Conservation (phyloP, 2,113 vertebrate genomes). For the Misgurnus anguillicaudatus region DNA sequence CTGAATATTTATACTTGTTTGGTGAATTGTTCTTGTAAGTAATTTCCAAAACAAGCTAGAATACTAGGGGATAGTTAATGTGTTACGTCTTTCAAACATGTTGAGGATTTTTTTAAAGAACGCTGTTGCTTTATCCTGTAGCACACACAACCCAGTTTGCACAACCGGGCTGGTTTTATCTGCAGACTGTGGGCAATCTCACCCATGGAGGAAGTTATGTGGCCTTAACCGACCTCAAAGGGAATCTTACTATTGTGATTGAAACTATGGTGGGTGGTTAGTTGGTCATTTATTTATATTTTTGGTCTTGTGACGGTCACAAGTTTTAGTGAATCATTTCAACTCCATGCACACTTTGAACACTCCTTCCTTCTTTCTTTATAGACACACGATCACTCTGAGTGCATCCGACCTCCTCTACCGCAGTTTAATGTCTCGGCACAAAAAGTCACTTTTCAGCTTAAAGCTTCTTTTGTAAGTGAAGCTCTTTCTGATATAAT, state of each 20-base stretch:
- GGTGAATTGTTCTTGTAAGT: too few species aligned
- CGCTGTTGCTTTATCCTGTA: constrained; percentile 56
- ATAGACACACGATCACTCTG: constrained; percentile 85
- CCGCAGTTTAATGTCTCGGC: constrained; percentile 75
- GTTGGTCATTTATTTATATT: constrained; percentile 1
- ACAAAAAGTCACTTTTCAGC: constrained; percentile 84
- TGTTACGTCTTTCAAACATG: too few species aligned
- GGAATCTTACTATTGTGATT: constrained; percentile 90
- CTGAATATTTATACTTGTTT: too few species aligned
- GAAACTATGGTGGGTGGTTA: constrained; percentile 90
- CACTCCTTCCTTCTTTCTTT: constrained; percentile 17
- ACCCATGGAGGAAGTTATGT: constrained; percentile 89
- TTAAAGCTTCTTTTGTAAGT: constrained; percentile 94
- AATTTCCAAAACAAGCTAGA: too few species aligned
- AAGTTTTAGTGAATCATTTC: neutral
- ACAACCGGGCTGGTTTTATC: constrained; percentile 91
- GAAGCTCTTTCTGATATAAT: neutral
- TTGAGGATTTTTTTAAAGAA: neutral
- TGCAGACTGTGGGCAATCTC: constrained; percentile 88
- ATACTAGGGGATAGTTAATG: too few species aligned
- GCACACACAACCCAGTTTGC: constrained; percentile 95
- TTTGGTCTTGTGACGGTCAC: neutral
- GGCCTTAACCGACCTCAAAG: constrained; percentile 86
- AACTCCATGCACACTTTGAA: neutral
- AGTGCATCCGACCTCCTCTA: constrained; percentile 86